phyloP scores from a whole-genome alignment of 2,888 invertebrate genomes.

The Drosophila colorata region DNA sequence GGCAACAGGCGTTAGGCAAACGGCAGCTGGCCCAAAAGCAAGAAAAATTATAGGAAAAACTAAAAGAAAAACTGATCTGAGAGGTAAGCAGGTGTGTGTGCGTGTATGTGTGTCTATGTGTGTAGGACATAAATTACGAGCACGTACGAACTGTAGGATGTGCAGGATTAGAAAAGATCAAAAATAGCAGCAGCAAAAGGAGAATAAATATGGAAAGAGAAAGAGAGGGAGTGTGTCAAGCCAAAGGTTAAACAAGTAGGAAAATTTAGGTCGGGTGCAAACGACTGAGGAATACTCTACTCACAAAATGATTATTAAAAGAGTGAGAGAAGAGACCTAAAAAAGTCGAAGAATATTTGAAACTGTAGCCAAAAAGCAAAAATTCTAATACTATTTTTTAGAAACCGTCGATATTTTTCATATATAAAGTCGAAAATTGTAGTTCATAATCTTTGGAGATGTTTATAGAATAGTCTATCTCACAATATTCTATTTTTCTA shows the following conservation, averaged over 20 bases:
- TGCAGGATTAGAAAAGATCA: conserved; percentile 68
- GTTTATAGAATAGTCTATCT: no score
- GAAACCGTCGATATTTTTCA: no score
- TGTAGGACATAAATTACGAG: conserved; percentile 66
- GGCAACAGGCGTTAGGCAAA: conserved; percentile 28
- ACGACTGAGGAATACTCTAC: not conserved
- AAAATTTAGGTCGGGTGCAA: not conserved
- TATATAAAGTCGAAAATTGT: no score
- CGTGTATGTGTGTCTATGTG: conserved; percentile 16
- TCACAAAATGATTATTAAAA: no score
- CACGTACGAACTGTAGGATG: conserved; percentile 61
- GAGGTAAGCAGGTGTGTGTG: conserved; percentile 47
- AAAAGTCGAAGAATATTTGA: no score
- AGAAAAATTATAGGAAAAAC: conserved; percentile 28
- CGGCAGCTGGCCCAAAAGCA: conserved; percentile 57
- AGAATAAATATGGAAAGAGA: not conserved
- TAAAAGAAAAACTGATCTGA: conserved; percentile 30
- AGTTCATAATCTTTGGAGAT: no score
- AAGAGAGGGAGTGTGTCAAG: conserved; percentile 22
- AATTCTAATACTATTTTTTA: no score
- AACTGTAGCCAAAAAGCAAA: no score
- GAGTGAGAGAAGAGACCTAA: no score
- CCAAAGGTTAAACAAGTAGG: conserved; percentile 40
- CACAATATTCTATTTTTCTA: no score
- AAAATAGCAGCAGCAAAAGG: conserved; percentile 25